Percentiles rank a stretch among this genome's conserved stretches.
Evolutionary conservation across 2,888 invertebrate genomes (phyloP).

Genomic region (Nomada lathburiana): DNA sequence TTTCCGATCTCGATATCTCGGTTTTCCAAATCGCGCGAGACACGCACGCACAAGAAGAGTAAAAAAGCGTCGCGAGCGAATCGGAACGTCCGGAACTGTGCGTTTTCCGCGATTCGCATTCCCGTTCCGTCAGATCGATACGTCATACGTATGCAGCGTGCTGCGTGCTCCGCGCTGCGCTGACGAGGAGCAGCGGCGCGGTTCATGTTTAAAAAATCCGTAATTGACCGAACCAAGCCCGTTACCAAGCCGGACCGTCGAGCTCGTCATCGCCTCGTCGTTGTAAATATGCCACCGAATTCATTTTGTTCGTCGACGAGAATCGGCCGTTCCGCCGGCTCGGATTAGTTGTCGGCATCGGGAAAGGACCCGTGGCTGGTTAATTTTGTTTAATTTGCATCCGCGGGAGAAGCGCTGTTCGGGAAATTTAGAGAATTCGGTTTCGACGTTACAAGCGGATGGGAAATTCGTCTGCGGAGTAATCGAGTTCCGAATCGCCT

Average conservation of each 20-base stretch:
- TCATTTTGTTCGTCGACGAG: background rate
- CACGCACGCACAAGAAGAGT: background rate
- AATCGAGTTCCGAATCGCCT: background rate
- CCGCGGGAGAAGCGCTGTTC: too few species aligned
- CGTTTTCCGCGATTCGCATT: background rate
- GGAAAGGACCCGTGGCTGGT: background rate
- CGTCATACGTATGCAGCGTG: constrained; percentile 14
- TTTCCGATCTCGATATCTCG: too few species aligned
- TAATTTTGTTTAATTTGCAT: background rate
- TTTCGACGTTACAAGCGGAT: background rate
- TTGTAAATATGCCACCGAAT: constrained; percentile 7
- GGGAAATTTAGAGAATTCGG: background rate
- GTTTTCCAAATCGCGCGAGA: background rate
- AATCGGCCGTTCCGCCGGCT: background rate
- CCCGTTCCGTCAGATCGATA: background rate
- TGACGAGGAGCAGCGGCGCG: background rate
- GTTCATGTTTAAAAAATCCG: background rate
- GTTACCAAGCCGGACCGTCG: background rate
- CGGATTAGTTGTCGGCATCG: background rate
- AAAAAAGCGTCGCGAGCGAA: too few species aligned
- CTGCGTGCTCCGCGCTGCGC: background rate
- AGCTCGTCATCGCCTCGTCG: background rate
- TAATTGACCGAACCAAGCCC: constrained; percentile 9
- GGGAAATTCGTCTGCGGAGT: background rate
- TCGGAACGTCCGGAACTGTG: background rate